Evolutionary conservation across 2,888 invertebrate species (phyloP).

Genomic region (Pyralis farinalis): DNA sequence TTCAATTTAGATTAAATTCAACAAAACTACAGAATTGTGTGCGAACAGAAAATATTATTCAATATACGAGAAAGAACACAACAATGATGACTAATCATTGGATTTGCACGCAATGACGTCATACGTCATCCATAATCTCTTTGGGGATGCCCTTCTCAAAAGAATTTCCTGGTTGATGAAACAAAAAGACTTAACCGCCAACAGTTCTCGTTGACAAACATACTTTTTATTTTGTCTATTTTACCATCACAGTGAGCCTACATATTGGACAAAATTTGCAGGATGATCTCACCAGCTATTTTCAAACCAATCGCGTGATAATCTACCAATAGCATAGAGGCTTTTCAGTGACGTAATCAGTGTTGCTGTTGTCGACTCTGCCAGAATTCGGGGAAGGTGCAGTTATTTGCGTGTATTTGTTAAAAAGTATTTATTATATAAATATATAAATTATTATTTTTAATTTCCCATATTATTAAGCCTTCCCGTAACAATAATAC

Average conservation of each 20-base stretch:
- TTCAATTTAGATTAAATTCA: slow-evolving; percentile 54
- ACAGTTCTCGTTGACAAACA: slow-evolving; percentile 26
- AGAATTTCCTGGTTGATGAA: slow-evolving; percentile 41
- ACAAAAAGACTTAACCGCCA: slow-evolving; percentile 57
- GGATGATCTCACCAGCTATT: slow-evolving; percentile 68
- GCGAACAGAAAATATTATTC: too few relatives aligned
- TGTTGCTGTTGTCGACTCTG: slow-evolving; percentile 7
- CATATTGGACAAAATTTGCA: slow-evolving; percentile 50
- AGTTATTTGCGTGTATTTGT: too few relatives aligned
- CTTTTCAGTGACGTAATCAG: slow-evolving; percentile 44
- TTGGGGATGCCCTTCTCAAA: slow-evolving; percentile 76
- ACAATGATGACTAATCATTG: slow-evolving; percentile 74
- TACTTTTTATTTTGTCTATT: slow-evolving; percentile 43
- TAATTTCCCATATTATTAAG: too few relatives aligned
- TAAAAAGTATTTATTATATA: too few relatives aligned
- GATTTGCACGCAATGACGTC: slow-evolving; percentile 60
- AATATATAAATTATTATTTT: too few relatives aligned
- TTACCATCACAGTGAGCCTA: slow-evolving; percentile 28
- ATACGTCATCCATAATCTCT: slow-evolving; percentile 56
- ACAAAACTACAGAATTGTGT: too few relatives aligned
- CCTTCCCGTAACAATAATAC: too few relatives aligned
- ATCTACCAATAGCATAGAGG: slow-evolving; percentile 50
- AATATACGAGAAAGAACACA: slow-evolving; percentile 53
- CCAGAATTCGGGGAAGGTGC: too few relatives aligned
- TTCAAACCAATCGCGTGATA: slow-evolving; percentile 61